These are phyloP conservation scores for Heterohyrax brucei DNA, from an alignment of 2,797 vertebrate genomes.

Conservation along the genomic window DNA sequence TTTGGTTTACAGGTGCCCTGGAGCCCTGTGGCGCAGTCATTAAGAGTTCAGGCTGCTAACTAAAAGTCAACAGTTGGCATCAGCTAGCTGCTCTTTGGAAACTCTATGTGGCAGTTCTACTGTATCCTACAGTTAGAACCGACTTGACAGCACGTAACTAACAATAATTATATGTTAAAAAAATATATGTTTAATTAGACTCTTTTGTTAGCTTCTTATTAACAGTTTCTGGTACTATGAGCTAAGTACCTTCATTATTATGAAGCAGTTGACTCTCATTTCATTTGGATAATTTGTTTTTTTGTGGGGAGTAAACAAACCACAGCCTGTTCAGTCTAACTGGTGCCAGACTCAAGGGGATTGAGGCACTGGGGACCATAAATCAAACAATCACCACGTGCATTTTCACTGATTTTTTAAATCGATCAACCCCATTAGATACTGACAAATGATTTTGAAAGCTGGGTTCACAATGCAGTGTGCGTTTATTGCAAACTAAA, in stretches of 20 bases:
- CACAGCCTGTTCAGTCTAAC: constrained; percentile 2
- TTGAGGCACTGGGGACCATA: not conserved
- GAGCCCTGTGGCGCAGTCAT: too few species aligned
- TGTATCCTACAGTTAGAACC: too few species aligned
- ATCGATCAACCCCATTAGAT: not conserved
- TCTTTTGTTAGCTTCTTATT: constrained; percentile 27
- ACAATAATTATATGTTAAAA: not conserved
- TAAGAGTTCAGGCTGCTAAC: too few species aligned
- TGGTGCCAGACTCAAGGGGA: not conserved
- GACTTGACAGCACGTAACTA: too few species aligned
- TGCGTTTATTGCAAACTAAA: constrained; percentile 2
- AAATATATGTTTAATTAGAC: not conserved
- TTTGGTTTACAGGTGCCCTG: too few species aligned
- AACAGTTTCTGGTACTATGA: not conserved
- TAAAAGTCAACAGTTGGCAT: too few species aligned
- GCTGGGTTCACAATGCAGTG: not conserved
- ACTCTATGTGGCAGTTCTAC: too few species aligned
- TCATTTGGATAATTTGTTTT: not conserved
- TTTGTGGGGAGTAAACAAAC: constrained; percentile 13
- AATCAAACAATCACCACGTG: not conserved
- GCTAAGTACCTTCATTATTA: constrained; percentile 2
- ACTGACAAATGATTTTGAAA: constrained; percentile 43
- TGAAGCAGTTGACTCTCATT: constrained; percentile 28
- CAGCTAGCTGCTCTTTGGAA: too few species aligned
- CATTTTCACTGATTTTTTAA: not conserved